A percentile compares a stretch with the other conserved stretches of the same genome.
Evolutionary conservation across 2,888 invertebrate genomes (phyloP).

Genomic region (Papilio elwesi): DNA sequence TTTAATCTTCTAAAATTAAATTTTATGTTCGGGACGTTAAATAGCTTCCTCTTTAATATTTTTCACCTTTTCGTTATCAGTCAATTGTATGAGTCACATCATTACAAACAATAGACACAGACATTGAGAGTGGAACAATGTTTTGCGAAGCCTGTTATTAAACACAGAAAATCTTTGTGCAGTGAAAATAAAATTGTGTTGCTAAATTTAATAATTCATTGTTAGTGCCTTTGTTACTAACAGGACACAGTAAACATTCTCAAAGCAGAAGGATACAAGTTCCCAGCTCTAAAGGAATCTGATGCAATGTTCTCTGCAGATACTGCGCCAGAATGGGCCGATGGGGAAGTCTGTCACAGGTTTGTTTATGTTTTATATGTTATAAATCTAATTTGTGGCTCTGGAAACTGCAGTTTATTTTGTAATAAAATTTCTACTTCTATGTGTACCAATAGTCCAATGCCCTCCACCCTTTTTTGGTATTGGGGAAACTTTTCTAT

Average conservation of each 20-base stretch:
- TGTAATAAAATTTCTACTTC: too few relatives aligned
- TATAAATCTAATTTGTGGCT: neutral
- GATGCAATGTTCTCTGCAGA: constrained; percentile 99
- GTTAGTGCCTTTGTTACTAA: constrained; percentile 48
- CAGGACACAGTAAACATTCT: constrained; percentile 97
- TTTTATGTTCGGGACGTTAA: neutral
- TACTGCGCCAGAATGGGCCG: constrained; percentile 98
- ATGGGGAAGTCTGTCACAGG: constrained; percentile 96
- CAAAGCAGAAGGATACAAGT: constrained; percentile 96
- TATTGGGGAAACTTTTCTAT: too few relatives aligned
- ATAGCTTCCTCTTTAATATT: constrained; percentile 21
- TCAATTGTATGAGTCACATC: constrained; percentile 42
- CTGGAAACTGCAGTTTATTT: too few relatives aligned
- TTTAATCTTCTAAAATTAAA: neutral
- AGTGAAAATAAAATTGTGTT: neutral
- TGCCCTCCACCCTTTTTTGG: too few relatives aligned
- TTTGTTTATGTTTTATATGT: constrained; percentile 46
- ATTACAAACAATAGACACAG: constrained; percentile 20
- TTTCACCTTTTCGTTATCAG: constrained; percentile 40
- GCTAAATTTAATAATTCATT: neutral
- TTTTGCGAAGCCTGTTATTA: constrained; percentile 28
- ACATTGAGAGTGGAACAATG: constrained; percentile 5
- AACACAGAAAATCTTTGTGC: constrained; percentile 2
- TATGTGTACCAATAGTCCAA: too few relatives aligned
- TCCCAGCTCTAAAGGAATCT: constrained; percentile 95